Evolutionary conservation across 2,888 invertebrate species (phyloP).

Genomic region (Tanytarsus gracilentus): DNA sequence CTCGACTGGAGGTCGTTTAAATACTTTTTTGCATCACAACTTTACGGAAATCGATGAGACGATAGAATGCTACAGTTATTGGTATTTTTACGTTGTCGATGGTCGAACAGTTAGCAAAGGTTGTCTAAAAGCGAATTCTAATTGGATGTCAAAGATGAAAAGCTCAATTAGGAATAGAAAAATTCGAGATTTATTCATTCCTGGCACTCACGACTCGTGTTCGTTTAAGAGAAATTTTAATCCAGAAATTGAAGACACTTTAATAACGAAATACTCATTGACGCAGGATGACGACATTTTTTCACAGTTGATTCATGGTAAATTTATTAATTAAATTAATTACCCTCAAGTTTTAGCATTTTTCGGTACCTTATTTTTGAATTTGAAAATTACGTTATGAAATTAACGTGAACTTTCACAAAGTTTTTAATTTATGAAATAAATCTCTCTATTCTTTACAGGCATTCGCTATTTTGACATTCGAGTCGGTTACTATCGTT

Average conservation of each 20-base stretch:
- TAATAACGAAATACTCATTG: conserved; percentile 46
- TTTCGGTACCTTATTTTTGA: too few species aligned
- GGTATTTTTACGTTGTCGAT: conserved; percentile 40
- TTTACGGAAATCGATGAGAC: conserved; percentile 26
- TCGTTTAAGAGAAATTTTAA: conserved; percentile 45
- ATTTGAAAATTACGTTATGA: too few species aligned
- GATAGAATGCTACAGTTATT: conserved; percentile 41
- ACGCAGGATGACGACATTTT: conserved; percentile 51
- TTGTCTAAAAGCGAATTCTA: conserved; percentile 48
- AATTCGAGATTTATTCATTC: conserved; percentile 52
- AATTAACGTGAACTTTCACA: too few species aligned
- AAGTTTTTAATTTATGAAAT: too few species aligned
- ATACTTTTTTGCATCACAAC: background rate
- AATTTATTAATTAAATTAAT: too few species aligned
- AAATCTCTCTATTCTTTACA: too few species aligned
- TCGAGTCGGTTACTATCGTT: conserved; percentile 47
- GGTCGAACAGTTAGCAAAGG: conserved; percentile 39
- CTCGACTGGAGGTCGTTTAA: background rate
- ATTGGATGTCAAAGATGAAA: conserved; percentile 50
- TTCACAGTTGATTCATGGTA: conserved; percentile 51
- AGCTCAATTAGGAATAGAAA: conserved; percentile 43
- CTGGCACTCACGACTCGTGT: conserved; percentile 63
- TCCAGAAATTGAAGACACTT: conserved; percentile 38
- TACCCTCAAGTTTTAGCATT: too few species aligned
- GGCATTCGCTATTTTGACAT: conserved; percentile 53